Evolutionary conservation across 2,113 vertebrate genomes (phyloP).

Genomic region (Neotoma lepida): DNA sequence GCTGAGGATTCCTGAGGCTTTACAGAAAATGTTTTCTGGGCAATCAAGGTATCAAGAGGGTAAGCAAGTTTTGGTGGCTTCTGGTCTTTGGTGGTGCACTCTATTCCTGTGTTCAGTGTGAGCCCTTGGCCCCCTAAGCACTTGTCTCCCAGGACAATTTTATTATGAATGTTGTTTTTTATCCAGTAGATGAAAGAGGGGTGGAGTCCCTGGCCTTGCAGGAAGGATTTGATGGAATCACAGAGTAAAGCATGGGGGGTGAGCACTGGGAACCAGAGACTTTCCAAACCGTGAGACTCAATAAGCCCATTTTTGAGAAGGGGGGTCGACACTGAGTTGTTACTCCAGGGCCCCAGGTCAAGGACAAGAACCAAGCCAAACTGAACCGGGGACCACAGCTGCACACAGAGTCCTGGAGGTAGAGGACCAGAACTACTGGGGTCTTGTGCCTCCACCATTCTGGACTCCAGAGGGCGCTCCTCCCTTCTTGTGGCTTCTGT

Average conservation of each 20-base stretch:
- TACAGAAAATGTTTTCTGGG: background rate
- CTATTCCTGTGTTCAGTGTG: background rate
- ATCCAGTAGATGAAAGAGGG: background rate
- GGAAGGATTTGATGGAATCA: background rate
- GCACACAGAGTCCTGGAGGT: background rate
- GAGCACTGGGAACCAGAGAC: background rate
- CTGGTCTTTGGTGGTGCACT: background rate
- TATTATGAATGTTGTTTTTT: background rate
- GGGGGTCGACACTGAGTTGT: background rate
- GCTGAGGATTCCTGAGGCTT: background rate
- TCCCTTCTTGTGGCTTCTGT: background rate
- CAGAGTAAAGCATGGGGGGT: background rate
- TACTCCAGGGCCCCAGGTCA: background rate
- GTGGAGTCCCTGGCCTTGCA: background rate
- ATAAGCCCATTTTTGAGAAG: background rate
- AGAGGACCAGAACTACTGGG: no score
- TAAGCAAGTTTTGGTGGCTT: background rate
- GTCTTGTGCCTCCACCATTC: background rate
- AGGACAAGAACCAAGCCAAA: background rate
- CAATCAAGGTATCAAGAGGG: background rate
- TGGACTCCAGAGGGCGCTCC: background rate
- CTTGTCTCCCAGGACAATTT: background rate
- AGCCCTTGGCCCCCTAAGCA: background rate
- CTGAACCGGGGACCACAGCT: no score
- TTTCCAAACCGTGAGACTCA: background rate